Percentiles rank a stretch among this genome's conserved stretches.
phyloP scores from a whole-genome alignment of 53 echinoderm and acorn worm species.

The Stichopus horrens region DNA sequence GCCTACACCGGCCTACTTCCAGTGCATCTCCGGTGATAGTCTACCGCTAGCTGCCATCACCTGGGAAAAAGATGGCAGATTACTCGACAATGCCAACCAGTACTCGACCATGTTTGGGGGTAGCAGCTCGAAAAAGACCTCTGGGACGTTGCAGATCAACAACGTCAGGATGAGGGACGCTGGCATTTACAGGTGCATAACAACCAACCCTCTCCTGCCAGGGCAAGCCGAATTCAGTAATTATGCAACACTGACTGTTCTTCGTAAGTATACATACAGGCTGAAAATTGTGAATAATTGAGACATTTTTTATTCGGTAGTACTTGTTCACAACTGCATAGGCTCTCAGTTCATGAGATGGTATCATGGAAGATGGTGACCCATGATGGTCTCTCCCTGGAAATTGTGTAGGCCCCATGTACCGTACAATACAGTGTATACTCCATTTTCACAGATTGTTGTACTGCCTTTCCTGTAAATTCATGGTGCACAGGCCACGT shows the following conservation, averaged over 20 bases:
- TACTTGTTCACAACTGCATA: no score
- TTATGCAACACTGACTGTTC: slow-evolving; percentile 63
- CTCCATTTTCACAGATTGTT: no score
- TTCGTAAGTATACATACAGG: slow-evolving; percentile 60
- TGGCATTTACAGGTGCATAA: slow-evolving; percentile 83
- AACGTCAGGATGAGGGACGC: slow-evolving; percentile 61
- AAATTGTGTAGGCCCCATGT: no score
- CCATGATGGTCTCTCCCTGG: no score
- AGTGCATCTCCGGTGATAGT: slow-evolving; percentile 89
- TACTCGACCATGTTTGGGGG: slow-evolving; percentile 79
- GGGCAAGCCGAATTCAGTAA: slow-evolving; percentile 62
- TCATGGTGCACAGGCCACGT: no score
- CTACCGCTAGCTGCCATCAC: slow-evolving; percentile 67
- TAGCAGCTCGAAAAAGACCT: slow-evolving; percentile 65
- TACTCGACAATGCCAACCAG: slow-evolving; percentile 54
- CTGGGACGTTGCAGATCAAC: slow-evolving; percentile 89
- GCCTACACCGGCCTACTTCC: slow-evolving; percentile 82
- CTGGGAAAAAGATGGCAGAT: slow-evolving; percentile 87
- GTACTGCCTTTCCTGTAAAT: no score
- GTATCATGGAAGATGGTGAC: no score
- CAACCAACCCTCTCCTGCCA: slow-evolving; percentile 73
- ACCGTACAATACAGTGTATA: no score
- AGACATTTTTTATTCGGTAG: no score
- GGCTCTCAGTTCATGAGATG: no score
- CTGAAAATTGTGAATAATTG: background rate